Base-by-base conservation (phyloP, 1,140 invertebrate species). In the Arion vulgaris region DNA sequence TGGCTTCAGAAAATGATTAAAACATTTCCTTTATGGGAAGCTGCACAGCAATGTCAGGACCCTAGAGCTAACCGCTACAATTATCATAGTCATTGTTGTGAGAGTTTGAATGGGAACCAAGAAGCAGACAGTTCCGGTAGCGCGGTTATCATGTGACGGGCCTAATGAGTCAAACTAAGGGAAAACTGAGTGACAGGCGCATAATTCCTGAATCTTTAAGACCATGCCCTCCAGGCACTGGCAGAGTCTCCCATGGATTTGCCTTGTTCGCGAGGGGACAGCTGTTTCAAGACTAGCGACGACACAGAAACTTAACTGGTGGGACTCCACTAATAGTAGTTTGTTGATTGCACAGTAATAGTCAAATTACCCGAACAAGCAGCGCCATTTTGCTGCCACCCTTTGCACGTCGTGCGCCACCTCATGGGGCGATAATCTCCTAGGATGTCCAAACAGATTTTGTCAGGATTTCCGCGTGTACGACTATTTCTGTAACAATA, bases 391-490 rank as follows among this genome's bases (percentile, higher is more conserved):
- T 83, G 77, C 72, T 74, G 82, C 71, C 82, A 45, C 68, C 32
- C 53, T 36, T 51, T 41, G 38, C 68, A 49, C 34, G 41, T 76
- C 82, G 76, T 74, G 82, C 78, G 78, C 45, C 77, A 76, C 82
- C 82, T 45, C 82, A 80, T 69, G 78, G 57, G 34, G 82, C 41
- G 82, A 80, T 83, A 83, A 83, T 75, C 36, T 51, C 28, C 36
- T 74, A 51, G 66, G 36, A 72, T 51, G 82, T 83, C 82, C 38
- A 79, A 41, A 74, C 23, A 7, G 68, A 71, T 75, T 83, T 79
- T 79, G 82, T 34, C 68, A 69, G 51, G 75, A 39, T 79, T 76
- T 83, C 71, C 71, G 28, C 62, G 7, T 66, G 62, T 32, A 28
- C 4, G 62, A 34, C 4, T 66, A 23, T 66, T 66, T 66, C 62